Evolutionary conservation across 2,888 invertebrate genomes (phyloP), one percentile per base, ranked within the genome.

Genomic region (Desoria tigrina): DNA sequence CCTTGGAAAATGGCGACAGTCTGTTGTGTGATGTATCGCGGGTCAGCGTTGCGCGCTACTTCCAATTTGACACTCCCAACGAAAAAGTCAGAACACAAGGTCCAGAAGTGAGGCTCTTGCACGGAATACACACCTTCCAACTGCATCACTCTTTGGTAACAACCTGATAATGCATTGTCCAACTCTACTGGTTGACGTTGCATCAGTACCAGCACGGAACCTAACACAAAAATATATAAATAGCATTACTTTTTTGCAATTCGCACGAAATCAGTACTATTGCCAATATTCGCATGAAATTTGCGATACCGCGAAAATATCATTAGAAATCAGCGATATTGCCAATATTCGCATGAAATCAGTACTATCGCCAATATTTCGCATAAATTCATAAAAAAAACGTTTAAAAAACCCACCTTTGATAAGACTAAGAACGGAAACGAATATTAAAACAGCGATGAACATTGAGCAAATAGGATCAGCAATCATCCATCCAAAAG

Each of bases 41-140:
- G 88, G 81, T 97, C 97, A 11, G 94, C 93, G 77, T 90, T 90
- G 78, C 88, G 87, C 0, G 94, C 90, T n/a, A 97, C 96, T 77
- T 84, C 84, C 61, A 98, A 82, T 82, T 97, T 98, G 61, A 98
- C 82, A 74, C 92, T 92, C 73, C 97, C 97, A 1, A 96, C 89
- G 79, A 89, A 94, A 65, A 91, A 87, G 77, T 95, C 94, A 79
- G 93, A 94, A 80, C 96, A 96, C 69, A 98, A 84, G 16, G 97
- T 98, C 97, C 97, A 98, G 82, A 98, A 97, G 80, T 97, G 97
- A 2, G 95, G 95, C 77, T 98, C 96, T 78, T 96, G 95, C 14
- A 97, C 93, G 66, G 94, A 92, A 79, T 94, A 92, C 21, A 97
- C 96, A 3, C 96, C 97, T 11, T 94, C 92, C 63, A 97, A 81